Base-by-base conservation (phyloP, 2,888 invertebrate species). In the Athripsodes cinereus region DNA sequence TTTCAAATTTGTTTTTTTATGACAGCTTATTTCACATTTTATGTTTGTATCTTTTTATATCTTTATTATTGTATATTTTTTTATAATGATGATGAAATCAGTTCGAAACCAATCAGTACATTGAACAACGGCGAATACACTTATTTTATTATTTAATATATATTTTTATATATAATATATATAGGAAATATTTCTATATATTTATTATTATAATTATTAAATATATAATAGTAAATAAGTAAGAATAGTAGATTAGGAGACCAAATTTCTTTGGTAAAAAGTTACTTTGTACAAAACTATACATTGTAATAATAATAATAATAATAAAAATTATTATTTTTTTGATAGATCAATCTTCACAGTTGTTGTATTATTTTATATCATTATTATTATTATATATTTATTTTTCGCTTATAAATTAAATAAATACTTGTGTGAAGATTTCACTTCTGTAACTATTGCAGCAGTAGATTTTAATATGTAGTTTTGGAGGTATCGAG, bases 231-330 rank as follows among this genome's bases (percentile, higher is more conserved):
- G 40, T 40, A 26, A 26, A 26, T 26, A 26, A 40, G 53, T 59
- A 56, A 49, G 52, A 55, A 58, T 71, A 74, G 75, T 76, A 74
- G 74, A 74, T 77, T 78, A 78, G 76, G 79, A 79, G 79, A 79
- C 79, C 78, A 78, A 72, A 78, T 78, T 78, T 79, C 79, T 79
- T 79, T 79, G 79, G 79, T 79, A 79, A 78, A 76, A 75, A 8
- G 75, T 78, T 75, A 61, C 55, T 79, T 79, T 79, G 79, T 79
- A 79, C 79, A 79, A 79, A 74, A 75, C 74, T 72, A 63, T 70
- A 74, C 71, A 75, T 76, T n/a, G 10, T 10, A 26, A 26, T 26
- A 26, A 26, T 26, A 26, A 6, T 26, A 26, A 6, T 26, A 26
- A 26, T n/a, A n/a, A n/a, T n/a, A 31, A 31, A 31, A 31, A 8